A percentile compares a stretch with the other conserved stretches of the same genome.
Conservation (phyloP, 1,140 invertebrate genomes). For the Orius insidiosus region DNA sequence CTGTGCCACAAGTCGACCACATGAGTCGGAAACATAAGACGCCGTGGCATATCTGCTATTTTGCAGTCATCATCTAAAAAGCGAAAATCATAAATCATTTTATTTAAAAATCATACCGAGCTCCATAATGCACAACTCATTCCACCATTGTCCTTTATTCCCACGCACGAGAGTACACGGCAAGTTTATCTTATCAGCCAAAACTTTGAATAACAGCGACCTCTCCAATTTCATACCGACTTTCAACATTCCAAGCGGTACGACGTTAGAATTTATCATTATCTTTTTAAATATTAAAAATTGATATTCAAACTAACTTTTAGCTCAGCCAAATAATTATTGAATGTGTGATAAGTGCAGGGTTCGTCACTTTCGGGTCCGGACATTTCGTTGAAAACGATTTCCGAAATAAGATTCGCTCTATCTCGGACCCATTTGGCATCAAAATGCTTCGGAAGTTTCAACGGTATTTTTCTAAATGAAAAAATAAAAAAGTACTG, state of each 20-base stretch:
- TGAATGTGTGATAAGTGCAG: constrained; percentile 30
- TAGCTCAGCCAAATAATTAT: constrained; percentile 30
- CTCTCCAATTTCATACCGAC: constrained; percentile 40
- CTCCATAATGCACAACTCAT: constrained; percentile 38
- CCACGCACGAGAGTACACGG: constrained; percentile 36
- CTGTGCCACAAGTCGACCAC: constrained; percentile 10
- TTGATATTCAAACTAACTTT: constrained; percentile 15
- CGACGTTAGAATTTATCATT: constrained; percentile 24
- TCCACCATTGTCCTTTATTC: constrained; percentile 35
- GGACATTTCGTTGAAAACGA: constrained; percentile 33
- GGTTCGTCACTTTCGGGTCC: constrained; percentile 25
- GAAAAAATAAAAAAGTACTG: no score
- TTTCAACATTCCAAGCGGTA: constrained; percentile 38
- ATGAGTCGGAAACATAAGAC: constrained; percentile 6
- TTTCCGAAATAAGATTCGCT: constrained; percentile 28
- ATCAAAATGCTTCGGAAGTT: constrained; percentile 2
- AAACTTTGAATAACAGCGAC: constrained; percentile 43
- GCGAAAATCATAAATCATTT: no score
- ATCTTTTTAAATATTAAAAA: constrained; percentile 8
- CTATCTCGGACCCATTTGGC: constrained; percentile 9
- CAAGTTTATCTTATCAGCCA: constrained; percentile 40
- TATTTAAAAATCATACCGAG: not conserved
- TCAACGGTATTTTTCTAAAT: not conserved
- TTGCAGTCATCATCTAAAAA: not conserved
- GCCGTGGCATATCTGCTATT: not conserved